Conservation (phyloP, 2,797 vertebrate genomes). For the Pampus argenteus region DNA sequence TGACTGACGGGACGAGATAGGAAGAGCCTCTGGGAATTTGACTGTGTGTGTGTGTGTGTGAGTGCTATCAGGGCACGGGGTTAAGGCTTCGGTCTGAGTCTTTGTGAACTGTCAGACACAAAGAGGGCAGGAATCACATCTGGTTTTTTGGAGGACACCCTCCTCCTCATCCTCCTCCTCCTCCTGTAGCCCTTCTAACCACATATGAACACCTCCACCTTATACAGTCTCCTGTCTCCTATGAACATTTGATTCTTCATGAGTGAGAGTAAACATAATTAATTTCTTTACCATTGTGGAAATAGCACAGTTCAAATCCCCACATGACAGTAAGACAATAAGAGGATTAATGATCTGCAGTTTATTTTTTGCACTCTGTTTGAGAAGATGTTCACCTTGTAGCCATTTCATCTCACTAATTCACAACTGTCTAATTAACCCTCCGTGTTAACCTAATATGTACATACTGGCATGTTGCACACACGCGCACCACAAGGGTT, state of each 20-base stretch:
- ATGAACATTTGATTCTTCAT: conserved; percentile 18
- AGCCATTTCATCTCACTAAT: conserved; percentile 49
- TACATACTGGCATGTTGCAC: conserved; percentile 51
- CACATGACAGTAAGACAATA: conserved; percentile 20
- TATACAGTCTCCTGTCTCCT: conserved; percentile 23
- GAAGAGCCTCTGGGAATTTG: conserved; percentile 60
- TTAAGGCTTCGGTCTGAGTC: conserved; percentile 64
- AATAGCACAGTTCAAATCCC: conserved; percentile 21
- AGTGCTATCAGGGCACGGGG: conserved; percentile 38
- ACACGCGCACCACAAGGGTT: conserved; percentile 28
- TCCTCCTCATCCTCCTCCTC: not conserved
- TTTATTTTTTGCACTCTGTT: conserved; percentile 30
- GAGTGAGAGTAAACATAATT: conserved; percentile 37
- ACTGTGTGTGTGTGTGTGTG: conserved; percentile 32
- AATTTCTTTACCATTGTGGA: conserved; percentile 30
- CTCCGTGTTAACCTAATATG: conserved; percentile 52
- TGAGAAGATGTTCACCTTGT: conserved; percentile 51
- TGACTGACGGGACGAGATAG: conserved; percentile 74
- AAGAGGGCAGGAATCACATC: conserved; percentile 73
- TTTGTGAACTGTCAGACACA: conserved; percentile 77
- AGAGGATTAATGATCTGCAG: conserved; percentile 40
- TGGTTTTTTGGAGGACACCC: conserved; percentile 59
- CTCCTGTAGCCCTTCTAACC: not conserved
- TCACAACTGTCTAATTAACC: conserved; percentile 64
- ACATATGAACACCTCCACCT: conserved; percentile 42